Evolutionary conservation across 2,888 invertebrate genomes (phyloP), one percentile per base, ranked within the genome.

Genomic region (Pachymerium ferrugineum): DNA sequence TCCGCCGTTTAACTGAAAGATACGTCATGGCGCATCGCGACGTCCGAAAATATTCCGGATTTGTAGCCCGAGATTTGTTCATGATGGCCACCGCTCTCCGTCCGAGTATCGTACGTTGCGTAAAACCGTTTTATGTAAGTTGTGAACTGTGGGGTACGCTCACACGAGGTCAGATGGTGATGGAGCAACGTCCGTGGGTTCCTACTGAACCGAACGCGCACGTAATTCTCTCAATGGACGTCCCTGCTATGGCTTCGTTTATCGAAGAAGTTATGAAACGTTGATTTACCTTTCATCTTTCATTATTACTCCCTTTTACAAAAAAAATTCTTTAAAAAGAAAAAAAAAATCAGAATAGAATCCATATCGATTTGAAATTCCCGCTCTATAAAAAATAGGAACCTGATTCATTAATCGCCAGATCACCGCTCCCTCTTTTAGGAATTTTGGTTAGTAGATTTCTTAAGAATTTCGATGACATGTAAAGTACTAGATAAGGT

Each of bases 101-200:
- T 25, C 71, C 71, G n/a, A 35, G 33, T 8, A 35, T 71, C 1
- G 71, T 38, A 22, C 35, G 33, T 33, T 30, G 28, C 28, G 35
- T 35, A 1, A 35, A 71, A 35, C 25, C 35, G 25, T 79, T 81
- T 75, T 84, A 87, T 79, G 85, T 84, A 1, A 86, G 86, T 0
- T 86, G 89, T 3, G 89, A 89, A 79, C 81, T 89, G 22, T 81
- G 81, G 74, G 88, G 88, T 1, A 79, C 77, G 1, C 83, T 84
- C 77, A 88, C 89, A 0, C 84, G 89, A 72, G 90, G 89, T 0
- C 88, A 88, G 82, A 86, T 89, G 80, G 86, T 89, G 0, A 81
- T 89, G 22, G 88, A 89, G 75, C 75, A 77, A 12, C 30, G 71
- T 16, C 38, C 71, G 3, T 71, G 71, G 71, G 38, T 38, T 6